Base-by-base conservation (phyloP, 2,113 vertebrate genomes). In the Prionailurus bengalensis region DNA sequence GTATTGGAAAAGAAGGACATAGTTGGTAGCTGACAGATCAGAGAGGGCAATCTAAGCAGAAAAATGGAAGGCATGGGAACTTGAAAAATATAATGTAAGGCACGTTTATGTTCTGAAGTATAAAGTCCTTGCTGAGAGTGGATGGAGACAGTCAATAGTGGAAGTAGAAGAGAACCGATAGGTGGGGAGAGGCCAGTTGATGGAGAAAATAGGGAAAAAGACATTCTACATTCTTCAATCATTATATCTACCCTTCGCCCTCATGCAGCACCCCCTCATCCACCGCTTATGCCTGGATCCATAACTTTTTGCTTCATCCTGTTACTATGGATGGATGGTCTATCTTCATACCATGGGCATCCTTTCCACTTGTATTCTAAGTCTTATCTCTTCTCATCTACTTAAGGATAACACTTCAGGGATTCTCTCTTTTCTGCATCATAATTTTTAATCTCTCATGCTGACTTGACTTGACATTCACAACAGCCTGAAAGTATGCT, bases 241-340 rank as follows among this genome's bases (percentile, higher is more conserved):
- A 63, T 10, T 1, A 0, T 10, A 21, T 29, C 21, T 74, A 29
- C 25, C 39, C 13, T 8, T 10, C 3, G 39, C 3, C 2, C 17
- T 82, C 23, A 4, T n/a, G 8, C 29, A 31, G 5, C 39, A 55
- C 13, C 27, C 12, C 45, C 45, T 45, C 63, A 10, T 29, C 51
- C 15, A 9, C 42, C 1, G 13, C 48, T 74, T 83, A n/a, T 13
- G 15, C 63, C 23, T 27, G 10, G 33, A 25, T 14, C 23, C 61
- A 3, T 27, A 53, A 53, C 14, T 76, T 66, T 89, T 79, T 53
- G 25, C 70, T 80, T 15, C 29, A 48, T 48, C 7, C 27, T 79
- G 14, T 36, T 71, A 25, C 74, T 74, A 6, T 53, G 68, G 4
- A 36, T 68, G 39, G 36, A n/a, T 14, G 48, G 21, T 45, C 45